Percentiles rank a stretch among this genome's conserved stretches.
Conservation (phyloP, 2,113 vertebrate species). For the Callaeas wilsoni region DNA sequence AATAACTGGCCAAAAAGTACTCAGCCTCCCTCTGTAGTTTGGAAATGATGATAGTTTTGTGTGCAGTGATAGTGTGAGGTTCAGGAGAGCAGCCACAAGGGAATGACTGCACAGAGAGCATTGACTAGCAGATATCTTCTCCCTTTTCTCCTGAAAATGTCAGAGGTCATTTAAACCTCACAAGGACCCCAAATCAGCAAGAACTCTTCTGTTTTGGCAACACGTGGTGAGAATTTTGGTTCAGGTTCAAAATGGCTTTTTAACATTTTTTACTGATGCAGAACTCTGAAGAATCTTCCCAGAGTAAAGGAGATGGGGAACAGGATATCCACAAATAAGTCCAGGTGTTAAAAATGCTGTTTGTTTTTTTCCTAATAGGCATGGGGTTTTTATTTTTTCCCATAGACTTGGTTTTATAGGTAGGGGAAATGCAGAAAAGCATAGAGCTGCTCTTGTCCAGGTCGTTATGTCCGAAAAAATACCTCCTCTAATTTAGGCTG, state of each 20-base stretch:
- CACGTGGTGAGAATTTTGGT: fast-evolving
- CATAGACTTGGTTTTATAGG: background rate
- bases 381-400: background rate
- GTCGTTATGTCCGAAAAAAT: fast-evolving
- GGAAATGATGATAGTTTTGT: background rate
- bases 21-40: background rate
- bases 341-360: background rate
- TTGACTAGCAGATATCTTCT: background rate
- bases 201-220: background rate
- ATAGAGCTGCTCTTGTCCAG: background rate
- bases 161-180: background rate
- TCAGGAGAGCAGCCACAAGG: background rate
- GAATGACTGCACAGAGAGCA: fast-evolving
- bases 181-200: background rate
- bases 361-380: background rate
- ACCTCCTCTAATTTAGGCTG: background rate
- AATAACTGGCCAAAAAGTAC: background rate
- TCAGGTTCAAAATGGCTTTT: background rate
- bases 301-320: background rate
- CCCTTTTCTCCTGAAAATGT: background rate
- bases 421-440: background rate
- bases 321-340: background rate
- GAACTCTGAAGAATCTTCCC: background rate
- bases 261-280: background rate
- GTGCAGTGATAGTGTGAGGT: background rate